phyloP scores from a whole-genome alignment of 1,140 invertebrate species.

The Oscheius sp. region DNA sequence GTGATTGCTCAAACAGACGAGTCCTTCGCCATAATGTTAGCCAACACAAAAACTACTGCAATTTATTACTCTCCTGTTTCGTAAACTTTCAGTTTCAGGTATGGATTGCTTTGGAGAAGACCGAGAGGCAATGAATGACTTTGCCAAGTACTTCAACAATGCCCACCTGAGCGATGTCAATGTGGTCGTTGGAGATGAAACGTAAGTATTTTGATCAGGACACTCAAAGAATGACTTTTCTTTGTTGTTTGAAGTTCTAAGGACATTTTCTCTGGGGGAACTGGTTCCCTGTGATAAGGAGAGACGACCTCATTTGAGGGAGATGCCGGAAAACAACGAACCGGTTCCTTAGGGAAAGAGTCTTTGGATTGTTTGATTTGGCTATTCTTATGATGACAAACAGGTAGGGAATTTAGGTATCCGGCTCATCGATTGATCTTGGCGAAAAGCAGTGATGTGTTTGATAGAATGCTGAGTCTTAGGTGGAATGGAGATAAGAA shows the following conservation, averaged over 20 bases:
- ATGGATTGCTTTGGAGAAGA: slow-evolving; percentile 64
- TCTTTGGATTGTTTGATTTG: not conserved
- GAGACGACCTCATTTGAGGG: not conserved
- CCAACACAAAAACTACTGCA: too few relatives aligned
- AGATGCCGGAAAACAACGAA: not conserved
- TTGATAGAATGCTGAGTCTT: slow-evolving; percentile 64
- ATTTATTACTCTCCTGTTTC: too few relatives aligned
- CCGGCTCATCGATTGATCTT: slow-evolving; percentile 63
- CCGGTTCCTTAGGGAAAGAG: not conserved
- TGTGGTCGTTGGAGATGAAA: slow-evolving; percentile 61
- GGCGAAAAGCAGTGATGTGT: slow-evolving; percentile 63
- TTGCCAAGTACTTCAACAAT: slow-evolving; percentile 64
- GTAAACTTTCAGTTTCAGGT: slow-evolving; percentile 46
- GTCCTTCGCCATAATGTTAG: too few relatives aligned
- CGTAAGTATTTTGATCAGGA: slow-evolving; percentile 44
- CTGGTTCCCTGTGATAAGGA: not conserved
- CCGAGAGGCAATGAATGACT: slow-evolving; percentile 61
- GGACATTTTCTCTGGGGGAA: not conserved
- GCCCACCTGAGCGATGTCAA: slow-evolving; percentile 62
- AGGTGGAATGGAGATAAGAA: slow-evolving; percentile 41
- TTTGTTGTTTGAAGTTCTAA: not conserved
- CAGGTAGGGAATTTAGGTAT: slow-evolving; percentile 43
- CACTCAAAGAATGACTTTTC: not conserved
- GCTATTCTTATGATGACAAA: not conserved
- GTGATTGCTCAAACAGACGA: not conserved